Base-by-base conservation (phyloP, 2,888 invertebrate species). In the Diogma glabrata region DNA sequence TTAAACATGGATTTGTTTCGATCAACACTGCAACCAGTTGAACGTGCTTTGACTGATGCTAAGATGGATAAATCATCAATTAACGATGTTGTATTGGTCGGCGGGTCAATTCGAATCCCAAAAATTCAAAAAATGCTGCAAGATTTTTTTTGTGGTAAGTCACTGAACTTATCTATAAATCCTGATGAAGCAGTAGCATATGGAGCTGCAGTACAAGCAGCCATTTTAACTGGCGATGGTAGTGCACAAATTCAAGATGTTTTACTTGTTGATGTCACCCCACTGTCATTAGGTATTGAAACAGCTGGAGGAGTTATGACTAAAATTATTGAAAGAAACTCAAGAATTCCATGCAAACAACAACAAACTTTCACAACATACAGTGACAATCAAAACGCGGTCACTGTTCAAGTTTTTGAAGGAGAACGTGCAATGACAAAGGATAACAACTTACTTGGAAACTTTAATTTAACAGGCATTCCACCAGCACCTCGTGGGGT, bases 121-220 rank as follows among this genome's bases (percentile, higher is more conserved):
- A 92, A 90, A 72, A 82, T 93, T 56, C 93, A 93, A 70, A 86
- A 87, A 63, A 75, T 94, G 58, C 73, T 92, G 36, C 89, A 82
- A 73, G 84, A 87, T 56, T 85, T 81, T 70, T 88, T 87, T 65
- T 75, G 78, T 52, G 88, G 88, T 2, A 89, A 91, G 68, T 78
- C 86, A 53, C 70, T 94, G 33, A 94, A 94, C 70, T 78, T 92
- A 49, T 87, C 88, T 9, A 94, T 94, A 60, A 93, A 94, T 68
- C 93, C 90, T 0, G 90, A 91, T 61, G 90, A 91, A 68, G 87
- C 94, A 7, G 87, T 94, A 2, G 94, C 94, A 1, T 94, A 92
- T 63, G 92, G 92, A 4, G 92, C 93, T 3, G 92, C 93, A 17
- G 90, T 94, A 0, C 94, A 94, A 69, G 94, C 92, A 2, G 94